These are phyloP conservation scores for Uloborus diversus DNA, from an alignment of 1,140 invertebrate species.

Conservation along the genomic window DNA sequence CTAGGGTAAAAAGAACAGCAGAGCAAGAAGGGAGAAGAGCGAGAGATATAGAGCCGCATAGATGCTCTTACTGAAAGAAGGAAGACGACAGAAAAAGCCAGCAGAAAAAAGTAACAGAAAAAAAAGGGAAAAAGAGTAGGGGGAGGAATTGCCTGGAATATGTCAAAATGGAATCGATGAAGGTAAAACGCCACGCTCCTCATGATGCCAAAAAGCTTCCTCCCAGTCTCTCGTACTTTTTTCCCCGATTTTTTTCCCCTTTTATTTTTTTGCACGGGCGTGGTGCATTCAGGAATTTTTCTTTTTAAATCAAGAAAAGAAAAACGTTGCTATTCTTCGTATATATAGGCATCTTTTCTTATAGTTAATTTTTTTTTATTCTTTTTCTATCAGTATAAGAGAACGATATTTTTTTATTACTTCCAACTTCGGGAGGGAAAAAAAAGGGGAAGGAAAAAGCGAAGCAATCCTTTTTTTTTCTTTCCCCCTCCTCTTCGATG, in stretches of 20 bases:
- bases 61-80: conserved; percentile 36
- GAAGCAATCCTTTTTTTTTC: neutral
- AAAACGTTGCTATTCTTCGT: conserved; percentile 33
- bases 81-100: conserved; percentile 33
- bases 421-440: neutral
- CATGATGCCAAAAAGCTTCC: conserved; percentile 39
- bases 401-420: neutral
- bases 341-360: conserved; percentile 8
- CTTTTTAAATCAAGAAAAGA: conserved; percentile 27
- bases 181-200: conserved; percentile 42
- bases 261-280: conserved; percentile 16
- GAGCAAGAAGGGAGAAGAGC: neutral
- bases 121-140: neutral
- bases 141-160: conserved; percentile 48
- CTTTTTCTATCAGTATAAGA: too few relatives aligned
- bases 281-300: conserved; percentile 32
- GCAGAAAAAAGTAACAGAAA: neutral
- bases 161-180: conserved; percentile 55
- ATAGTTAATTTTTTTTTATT: conserved; percentile 10
- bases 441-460: neutral
- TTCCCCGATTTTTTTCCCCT: neutral
- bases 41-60: conserved; percentile 48
- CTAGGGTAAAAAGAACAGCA: neutral
- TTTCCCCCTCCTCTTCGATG: too few relatives aligned
- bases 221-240: neutral